Evolutionary conservation across 2,888 invertebrate species (phyloP), one percentile per base, ranked within the genome.

Genomic region (Cataglyphis altisquamis): DNA sequence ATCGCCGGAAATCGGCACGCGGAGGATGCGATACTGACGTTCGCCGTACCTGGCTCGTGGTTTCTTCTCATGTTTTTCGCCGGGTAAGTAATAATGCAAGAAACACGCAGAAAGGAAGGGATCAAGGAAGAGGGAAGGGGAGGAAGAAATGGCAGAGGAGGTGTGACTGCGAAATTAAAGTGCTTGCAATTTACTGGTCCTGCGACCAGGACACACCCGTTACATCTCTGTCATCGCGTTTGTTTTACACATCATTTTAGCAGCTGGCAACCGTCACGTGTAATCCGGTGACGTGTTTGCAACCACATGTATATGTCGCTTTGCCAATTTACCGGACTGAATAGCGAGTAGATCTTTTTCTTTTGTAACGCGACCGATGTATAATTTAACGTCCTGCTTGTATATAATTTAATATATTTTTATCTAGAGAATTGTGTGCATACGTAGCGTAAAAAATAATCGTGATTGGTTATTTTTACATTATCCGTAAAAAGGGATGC

Each of bases 51-150:
- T 0, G 98, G 99, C 5, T 98, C 98, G 52, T 99, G 99, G 99
- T 98, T 99, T 94, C 97, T 99, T 63, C 96, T 99, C 32, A 98
- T 99, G 97, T 99, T 99, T 95, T 99, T 99, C 95, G 99, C 99
- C 60, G 99, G 99, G 99, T 99, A 96, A 95, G 94, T 84, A 29
- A 80, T 68, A 63, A 52, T 39, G 63, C 48, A 48, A 57, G 52
- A 73, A 62, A 52, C 36, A 10, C 10, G 48, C n/a, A 32, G 36
- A 36, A 32, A 52, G n/a, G 32, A 15, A 32, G 2, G 12, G 45
- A 32, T 1, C 12, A 9, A n/a, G 12, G 21, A 15, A 9, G 25
- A 6, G 39, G 6, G 60, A 6, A 12, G 32, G 10, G 0, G 10
- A 25, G 2, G 36, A n/a, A 18, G 15, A 18, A 15, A 9, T 4